A percentile compares a stretch with the other conserved stretches of the same genome.
Conservation (phyloP, 2,113 vertebrate species). For the Chaenogobius annularis region DNA sequence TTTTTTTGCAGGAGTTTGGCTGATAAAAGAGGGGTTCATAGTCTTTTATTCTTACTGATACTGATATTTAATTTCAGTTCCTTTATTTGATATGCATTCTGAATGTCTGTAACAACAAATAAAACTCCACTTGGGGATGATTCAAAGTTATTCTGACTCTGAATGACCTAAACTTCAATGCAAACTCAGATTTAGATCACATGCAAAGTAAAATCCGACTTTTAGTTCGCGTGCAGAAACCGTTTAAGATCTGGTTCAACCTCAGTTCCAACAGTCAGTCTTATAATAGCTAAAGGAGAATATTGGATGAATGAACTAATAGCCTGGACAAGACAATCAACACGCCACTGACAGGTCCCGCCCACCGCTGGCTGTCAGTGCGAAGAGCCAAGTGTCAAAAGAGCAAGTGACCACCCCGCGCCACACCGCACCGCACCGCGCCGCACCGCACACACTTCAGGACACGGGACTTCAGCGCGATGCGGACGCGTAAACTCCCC, state of each 20-base stretch:
- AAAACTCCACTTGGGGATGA: no score
- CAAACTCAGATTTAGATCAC: no score
- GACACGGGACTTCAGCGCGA: neutral
- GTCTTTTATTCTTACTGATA: no score
- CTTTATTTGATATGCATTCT: no score
- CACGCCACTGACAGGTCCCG: constrained; percentile 80
- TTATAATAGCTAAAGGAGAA: neutral
- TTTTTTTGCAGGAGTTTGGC: no score
- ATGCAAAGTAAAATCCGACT: no score
- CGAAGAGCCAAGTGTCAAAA: constrained; percentile 85
- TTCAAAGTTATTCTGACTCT: no score
- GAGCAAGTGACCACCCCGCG: constrained; percentile 86
- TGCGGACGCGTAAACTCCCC: neutral
- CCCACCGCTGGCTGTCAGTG: constrained; percentile 73
- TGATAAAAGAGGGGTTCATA: no score
- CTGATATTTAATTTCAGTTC: no score
- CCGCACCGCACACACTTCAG: constrained; percentile 21
- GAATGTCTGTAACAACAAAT: no score
- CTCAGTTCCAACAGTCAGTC: neutral
- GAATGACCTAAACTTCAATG: no score
- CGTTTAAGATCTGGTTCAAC: neutral
- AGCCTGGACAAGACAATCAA: constrained; percentile 17
- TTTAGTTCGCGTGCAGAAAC: neutral
- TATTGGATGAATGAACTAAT: neutral
- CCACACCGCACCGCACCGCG: no score